Evolutionary conservation across 2,113 vertebrate species (phyloP).

Genomic region (Scalopus aquaticus): DNA sequence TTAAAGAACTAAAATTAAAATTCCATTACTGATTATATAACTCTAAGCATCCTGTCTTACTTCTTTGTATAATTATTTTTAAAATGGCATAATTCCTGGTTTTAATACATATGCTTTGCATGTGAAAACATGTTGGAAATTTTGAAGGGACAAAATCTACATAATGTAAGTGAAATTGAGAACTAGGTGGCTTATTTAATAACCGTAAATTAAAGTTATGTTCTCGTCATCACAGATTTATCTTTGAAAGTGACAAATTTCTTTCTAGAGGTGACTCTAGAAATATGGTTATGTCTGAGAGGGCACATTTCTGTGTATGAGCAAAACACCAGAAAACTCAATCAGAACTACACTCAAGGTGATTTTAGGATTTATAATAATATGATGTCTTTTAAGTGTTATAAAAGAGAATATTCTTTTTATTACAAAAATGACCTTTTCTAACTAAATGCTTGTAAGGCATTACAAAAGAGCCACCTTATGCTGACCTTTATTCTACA

Average conservation of each 20-base stretch:
- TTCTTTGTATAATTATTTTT: constrained; percentile 5
- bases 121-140: too few relatives aligned
- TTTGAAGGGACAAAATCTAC: constrained; percentile 10
- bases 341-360: not conserved
- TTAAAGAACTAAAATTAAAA: constrained; percentile 35
- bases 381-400: constrained; percentile 13
- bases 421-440: constrained; percentile 34
- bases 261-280: not conserved
- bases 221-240: not conserved
- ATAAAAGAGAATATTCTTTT: not conserved
- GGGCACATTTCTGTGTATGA: not conserved
- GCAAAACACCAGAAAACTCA: not conserved
- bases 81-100: not conserved
- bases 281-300: not conserved
- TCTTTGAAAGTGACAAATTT: constrained; percentile 31
- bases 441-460: constrained; percentile 32
- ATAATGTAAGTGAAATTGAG: constrained; percentile 13
- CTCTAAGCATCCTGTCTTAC: not conserved
- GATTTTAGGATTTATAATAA: constrained; percentile 47
- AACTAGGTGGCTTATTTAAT: constrained; percentile 32
- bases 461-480: constrained; percentile 41
- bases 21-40: not conserved
- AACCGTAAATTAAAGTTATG: not conserved
- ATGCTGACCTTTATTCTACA: constrained; percentile 7
- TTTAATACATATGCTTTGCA: not conserved